Conservation (phyloP, 2,113 vertebrate species). For the Aphelocoma coerulescens region DNA sequence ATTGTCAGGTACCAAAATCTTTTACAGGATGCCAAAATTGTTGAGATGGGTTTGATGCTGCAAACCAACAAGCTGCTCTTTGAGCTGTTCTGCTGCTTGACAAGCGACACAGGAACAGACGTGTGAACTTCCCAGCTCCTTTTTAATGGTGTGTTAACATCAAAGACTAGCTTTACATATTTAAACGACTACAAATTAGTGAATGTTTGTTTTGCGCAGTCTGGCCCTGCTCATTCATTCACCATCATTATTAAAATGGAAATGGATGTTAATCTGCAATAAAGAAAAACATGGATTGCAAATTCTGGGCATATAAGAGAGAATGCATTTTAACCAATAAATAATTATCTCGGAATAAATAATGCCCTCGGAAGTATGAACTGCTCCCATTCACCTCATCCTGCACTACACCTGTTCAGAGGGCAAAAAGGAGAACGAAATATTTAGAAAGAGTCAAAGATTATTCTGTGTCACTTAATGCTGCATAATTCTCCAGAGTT, state of each 20-base stretch:
- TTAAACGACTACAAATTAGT: constrained; percentile 42
- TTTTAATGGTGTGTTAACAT: neutral
- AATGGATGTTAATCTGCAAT: neutral
- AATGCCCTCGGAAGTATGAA: neutral
- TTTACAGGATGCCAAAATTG: neutral
- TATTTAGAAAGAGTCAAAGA: neutral
- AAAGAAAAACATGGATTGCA: neutral
- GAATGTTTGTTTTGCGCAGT: neutral
- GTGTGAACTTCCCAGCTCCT: neutral
- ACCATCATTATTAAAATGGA: neutral
- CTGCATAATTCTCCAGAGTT: neutral
- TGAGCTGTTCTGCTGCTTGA: neutral
- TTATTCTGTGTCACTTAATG: neutral
- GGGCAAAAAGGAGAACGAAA: neutral
- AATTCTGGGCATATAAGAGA: neutral
- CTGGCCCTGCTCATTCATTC: neutral
- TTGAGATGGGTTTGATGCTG: neutral
- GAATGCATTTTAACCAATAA: constrained; percentile 1
- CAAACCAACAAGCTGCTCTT: neutral
- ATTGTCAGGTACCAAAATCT: neutral
- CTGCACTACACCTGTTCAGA: neutral
- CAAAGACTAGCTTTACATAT: constrained; percentile 24
- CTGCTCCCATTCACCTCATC: neutral
- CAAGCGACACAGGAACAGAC: neutral
- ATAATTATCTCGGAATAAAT: neutral